Evolutionary conservation across 2,888 invertebrate species (phyloP).

Genomic region (Dorcus hopei): DNA sequence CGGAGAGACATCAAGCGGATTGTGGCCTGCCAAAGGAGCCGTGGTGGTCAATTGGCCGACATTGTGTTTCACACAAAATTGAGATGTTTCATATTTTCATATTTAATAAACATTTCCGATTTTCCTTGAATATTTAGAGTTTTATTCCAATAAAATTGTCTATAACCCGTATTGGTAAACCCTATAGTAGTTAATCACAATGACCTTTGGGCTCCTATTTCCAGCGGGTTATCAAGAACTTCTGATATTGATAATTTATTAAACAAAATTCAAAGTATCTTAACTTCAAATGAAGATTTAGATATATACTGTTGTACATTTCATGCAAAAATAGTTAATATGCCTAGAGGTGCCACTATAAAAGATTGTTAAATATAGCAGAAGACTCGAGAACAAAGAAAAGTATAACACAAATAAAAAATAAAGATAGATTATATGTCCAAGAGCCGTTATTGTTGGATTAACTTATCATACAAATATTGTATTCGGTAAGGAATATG

Average conservation of each 20-base stretch:
- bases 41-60: too few species aligned
- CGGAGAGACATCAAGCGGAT: too few species aligned
- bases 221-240: too few species aligned
- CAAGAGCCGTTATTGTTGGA: neutral
- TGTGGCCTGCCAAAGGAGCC: too few species aligned
- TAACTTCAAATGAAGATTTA: neutral
- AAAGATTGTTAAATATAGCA: neutral
- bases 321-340: neutral
- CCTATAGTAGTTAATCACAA: neutral
- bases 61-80: too few species aligned
- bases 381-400: neutral
- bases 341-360: neutral
- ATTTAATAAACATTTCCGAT: too few species aligned
- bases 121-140: too few species aligned
- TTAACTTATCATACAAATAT: neutral
- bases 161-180: too few species aligned
- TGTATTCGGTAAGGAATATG: slow-evolving; percentile 1
- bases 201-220: neutral
- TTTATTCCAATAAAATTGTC: too few species aligned
- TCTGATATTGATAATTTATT: too few species aligned
- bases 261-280: neutral
- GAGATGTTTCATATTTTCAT: too few species aligned
- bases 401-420: neutral
- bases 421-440: neutral
- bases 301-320: neutral